These are phyloP conservation scores for Argya squamiceps DNA, from an alignment of 2,797 vertebrate genomes.

Conservation along the genomic window DNA sequence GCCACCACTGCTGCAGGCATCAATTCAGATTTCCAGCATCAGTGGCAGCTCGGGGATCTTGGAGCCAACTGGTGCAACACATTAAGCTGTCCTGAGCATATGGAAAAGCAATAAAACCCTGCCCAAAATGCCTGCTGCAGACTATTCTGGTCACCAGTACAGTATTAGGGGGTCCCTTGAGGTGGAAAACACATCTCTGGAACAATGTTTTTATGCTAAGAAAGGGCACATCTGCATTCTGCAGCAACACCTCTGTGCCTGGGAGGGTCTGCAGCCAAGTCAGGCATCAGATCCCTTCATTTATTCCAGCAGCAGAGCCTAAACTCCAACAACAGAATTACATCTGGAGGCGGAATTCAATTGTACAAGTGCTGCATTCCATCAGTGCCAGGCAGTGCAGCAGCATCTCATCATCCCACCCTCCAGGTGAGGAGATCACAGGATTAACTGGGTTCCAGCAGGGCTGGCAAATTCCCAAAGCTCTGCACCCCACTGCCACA, in stretches of 20 bases:
- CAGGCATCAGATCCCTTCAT: background rate
- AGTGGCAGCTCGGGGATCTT: slow-evolving; percentile 58
- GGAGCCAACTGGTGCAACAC: slow-evolving; percentile 24
- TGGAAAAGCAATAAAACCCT: slow-evolving; percentile 46
- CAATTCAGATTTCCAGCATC: slow-evolving; percentile 61
- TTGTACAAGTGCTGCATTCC: background rate
- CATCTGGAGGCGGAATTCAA: background rate
- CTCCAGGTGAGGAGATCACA: fast-evolving
- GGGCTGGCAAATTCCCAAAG: fast-evolving
- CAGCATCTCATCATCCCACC: background rate
- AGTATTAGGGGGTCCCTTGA: slow-evolving; percentile 15
- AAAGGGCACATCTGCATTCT: slow-evolving; percentile 1
- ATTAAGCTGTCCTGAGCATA: slow-evolving; percentile 36
- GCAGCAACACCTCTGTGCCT: background rate
- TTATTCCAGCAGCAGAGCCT: background rate
- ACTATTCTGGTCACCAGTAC: slow-evolving; percentile 54
- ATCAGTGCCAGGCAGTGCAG: background rate
- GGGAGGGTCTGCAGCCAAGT: background rate
- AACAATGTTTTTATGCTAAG: slow-evolving; percentile 18
- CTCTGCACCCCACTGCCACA: fast-evolving
- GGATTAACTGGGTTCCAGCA: background rate
- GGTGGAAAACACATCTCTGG: background rate
- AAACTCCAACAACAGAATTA: background rate
- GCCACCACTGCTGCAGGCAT: slow-evolving; percentile 54
- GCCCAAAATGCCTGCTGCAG: slow-evolving; percentile 3